Evolutionary conservation across 2,797 vertebrate genomes (phyloP).

Genomic region (Typhlichthys eigenmanni): DNA sequence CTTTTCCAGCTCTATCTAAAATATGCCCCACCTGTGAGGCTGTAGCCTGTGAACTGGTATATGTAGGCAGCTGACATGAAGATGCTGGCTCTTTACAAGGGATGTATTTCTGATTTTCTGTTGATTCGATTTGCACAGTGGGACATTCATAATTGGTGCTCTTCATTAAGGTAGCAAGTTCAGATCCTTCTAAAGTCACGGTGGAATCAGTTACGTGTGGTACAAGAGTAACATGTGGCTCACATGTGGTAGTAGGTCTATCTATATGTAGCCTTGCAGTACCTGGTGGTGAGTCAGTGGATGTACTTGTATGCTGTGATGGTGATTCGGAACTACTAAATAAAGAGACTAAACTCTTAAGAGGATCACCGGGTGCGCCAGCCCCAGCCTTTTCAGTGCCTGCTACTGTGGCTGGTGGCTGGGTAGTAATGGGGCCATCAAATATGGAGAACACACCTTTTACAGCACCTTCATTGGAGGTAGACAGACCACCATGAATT

Average conservation of each 20-base stretch:
- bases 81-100: constrained; percentile 35
- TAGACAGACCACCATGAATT: constrained; percentile 66
- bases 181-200: constrained; percentile 5
- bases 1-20: constrained; percentile 60
- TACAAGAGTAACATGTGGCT: constrained; percentile 9
- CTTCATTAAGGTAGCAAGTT: constrained; percentile 20
- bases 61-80: constrained; percentile 37
- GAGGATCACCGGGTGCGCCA: constrained; percentile 38
- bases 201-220: constrained; percentile 13
- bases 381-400: constrained; percentile 25
- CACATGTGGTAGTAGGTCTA: constrained; percentile 3
- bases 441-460: constrained; percentile 75
- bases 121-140: constrained; percentile 30
- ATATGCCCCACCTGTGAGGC: constrained; percentile 32
- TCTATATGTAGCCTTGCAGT: constrained; percentile 30
- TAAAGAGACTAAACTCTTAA: constrained; percentile 31
- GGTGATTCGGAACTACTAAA: constrained; percentile 38
- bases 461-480: constrained; percentile 64
- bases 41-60: constrained; percentile 38
- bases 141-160: constrained; percentile 23
- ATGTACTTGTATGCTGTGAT: constrained; percentile 31
- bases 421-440: constrained; percentile 48
- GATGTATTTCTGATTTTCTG: constrained; percentile 27
- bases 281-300: constrained; percentile 38
- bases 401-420: constrained; percentile 43